Base-by-base conservation (phyloP, 2,113 vertebrate species). In the Pangasianodon gigas region DNA sequence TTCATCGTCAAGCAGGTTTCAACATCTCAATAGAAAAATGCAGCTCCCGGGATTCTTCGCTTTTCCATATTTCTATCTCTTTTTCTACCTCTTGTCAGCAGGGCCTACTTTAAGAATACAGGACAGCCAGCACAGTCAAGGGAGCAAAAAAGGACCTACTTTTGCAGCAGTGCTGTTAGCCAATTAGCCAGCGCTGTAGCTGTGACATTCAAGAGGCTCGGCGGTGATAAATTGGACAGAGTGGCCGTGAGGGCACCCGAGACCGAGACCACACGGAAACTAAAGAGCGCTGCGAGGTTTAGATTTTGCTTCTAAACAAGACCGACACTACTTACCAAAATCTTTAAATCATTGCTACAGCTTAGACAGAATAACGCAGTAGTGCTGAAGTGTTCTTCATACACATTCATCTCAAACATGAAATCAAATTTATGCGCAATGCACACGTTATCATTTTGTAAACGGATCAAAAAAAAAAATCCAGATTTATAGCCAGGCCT, bases 401-500 rank as follows among this genome's bases (percentile, higher is more conserved):
- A 69, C 7, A 32, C 87, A 88, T 81, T 74, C 51, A 18, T 18
- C 71, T 71, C 67, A 69, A 21, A 87, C 74, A 46, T 81, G 21
- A 80, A 60, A 82, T 84, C 21, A 89, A 89, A 86, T 87, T 81
- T 86, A 88, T 56, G 80, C 62, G 51, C 54, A n/a, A 48, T 62
- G 82, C 71, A 74, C 80, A 51, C 74, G 37, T 85, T 77, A 65
- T 14, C 52, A n/a, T 71, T 60, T 75, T 48, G 24, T 80, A 86
- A 87, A 90, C 60, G 86, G 83, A 62, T 44, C 48, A 2, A 18
- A 82, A 56, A 56, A 1, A 88, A 56, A 86, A 81, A 80, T 58
- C 19, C 74, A 87, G 85, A 92, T 89, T 92, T 90, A 89, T 69
- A 86, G 87, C 46, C 60, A 32, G 58, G 84, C 71, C 82, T 88